Percentiles rank a stretch among this genome's conserved stretches.
Conservation (phyloP, 2,888 invertebrate species). For the Zaprionus lineosus region DNA sequence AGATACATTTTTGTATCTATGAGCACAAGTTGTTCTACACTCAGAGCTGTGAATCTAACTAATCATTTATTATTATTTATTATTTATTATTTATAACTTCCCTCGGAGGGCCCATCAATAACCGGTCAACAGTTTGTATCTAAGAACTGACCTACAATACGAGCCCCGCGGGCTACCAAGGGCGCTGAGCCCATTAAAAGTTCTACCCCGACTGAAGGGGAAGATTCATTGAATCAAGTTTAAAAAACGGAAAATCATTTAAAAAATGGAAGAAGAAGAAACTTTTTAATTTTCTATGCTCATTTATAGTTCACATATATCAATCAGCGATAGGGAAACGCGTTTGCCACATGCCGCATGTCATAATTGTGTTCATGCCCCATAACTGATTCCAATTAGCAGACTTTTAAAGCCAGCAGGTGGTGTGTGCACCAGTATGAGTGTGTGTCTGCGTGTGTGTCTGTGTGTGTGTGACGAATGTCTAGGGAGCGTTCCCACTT, state of each 20-base stretch:
- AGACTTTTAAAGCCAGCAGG: constrained; percentile 4
- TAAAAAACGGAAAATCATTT: constrained; percentile 19
- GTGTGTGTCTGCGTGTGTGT: too few relatives aligned
- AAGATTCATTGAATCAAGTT: too few relatives aligned
- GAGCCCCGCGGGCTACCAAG: constrained; percentile 34
- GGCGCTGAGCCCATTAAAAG: constrained; percentile 49
- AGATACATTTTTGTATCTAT: constrained; percentile 19
- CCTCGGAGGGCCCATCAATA: constrained; percentile 30
- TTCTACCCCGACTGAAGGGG: too few relatives aligned
- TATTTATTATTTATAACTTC: too few relatives aligned
- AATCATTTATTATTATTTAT: too few relatives aligned
- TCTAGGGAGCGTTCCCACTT: not conserved
- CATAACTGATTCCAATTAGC: constrained; percentile 53
- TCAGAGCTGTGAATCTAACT: constrained; percentile 24
- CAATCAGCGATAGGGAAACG: constrained; percentile 27
- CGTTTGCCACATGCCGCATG: constrained; percentile 1
- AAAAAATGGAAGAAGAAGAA: too few relatives aligned
- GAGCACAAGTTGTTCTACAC: constrained; percentile 25
- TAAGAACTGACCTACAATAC: constrained; percentile 57
- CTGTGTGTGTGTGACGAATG: too few relatives aligned
- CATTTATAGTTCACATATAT: constrained; percentile 22
- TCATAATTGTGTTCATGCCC: constrained; percentile 21
- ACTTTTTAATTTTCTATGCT: constrained; percentile 14
- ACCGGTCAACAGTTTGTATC: constrained; percentile 27
- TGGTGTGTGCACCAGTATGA: too few relatives aligned